Evolutionary conservation across 2,113 vertebrate genomes (phyloP), one percentile per base, ranked within the genome.

Genomic region (Thalassoma bifasciatum): DNA sequence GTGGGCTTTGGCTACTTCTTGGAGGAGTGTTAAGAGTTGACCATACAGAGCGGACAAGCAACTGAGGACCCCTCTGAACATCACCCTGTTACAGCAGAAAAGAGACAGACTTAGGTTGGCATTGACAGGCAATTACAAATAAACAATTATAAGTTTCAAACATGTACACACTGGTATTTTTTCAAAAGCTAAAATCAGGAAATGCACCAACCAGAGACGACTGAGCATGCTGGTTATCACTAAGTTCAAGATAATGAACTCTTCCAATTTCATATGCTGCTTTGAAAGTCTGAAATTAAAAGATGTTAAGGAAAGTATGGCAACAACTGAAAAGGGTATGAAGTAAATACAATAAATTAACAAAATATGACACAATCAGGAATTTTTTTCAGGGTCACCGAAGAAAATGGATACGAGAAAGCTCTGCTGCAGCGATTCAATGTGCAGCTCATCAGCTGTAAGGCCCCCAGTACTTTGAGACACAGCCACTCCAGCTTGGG

Each of bases 381-480:
- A 37, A 36, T 17, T 9, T 46, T 10, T 1, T 17, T 46, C 17
- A 52, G 12, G 12, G 9, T 9, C 30, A 30, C 30, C 30, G 6
- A 30, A 30, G 30, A 13, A 61, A 9, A 95, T 96, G 95, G 97
- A 98, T 99, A 99, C 98, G 84, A 54, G 85, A 98, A 99, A 23
- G 96, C 91, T 85, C 89, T 95, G 83, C 89, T 93, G 90, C 96
- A 99, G 78, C 94, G 94, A 56, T 94, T 92, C 88, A 97, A 42
- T 0, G 95, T 84, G 61, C 96, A 94, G 5, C 92, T 79, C 72
- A 97, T 64, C 60, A 99, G 93, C 63, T 95, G 93, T 75, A 94
- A 93, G 3, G 94, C 95, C 87, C 97, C 97, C 79, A 99, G 38
- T 12, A 98, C 90, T 83, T 97, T 99, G 86, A 99, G 91, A 68